Percentiles rank a stretch among this genome's conserved stretches.
These are phyloP conservation scores for Spisula subtruncata DNA, from an alignment of 2,888 invertebrate genomes.

Conservation along the genomic window DNA sequence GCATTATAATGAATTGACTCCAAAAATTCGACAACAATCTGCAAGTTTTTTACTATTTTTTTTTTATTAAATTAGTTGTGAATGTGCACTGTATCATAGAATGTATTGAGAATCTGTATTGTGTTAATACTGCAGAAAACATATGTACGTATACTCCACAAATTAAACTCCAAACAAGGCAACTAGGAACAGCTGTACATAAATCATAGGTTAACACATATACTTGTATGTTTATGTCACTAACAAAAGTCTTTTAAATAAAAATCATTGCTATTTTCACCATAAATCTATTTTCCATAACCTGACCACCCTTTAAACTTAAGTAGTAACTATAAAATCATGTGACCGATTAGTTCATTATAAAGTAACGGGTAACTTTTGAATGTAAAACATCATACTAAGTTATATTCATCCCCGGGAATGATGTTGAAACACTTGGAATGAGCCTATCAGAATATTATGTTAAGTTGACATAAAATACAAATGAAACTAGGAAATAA, in stretches of 20 bases:
- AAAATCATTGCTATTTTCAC: not conserved
- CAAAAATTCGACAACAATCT: not conserved
- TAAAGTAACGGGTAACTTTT: not conserved
- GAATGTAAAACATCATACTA: not conserved
- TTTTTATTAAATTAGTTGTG: not conserved
- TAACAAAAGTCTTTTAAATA: not conserved
- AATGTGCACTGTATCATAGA: not conserved
- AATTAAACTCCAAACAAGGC: not conserved
- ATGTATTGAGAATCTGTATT: not conserved
- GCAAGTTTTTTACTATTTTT: not conserved
- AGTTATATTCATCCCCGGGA: not conserved
- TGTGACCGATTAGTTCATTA: not conserved
- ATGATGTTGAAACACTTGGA: not conserved
- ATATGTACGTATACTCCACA: not conserved
- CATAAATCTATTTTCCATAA: not conserved
- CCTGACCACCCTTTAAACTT: not conserved
- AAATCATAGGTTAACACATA: slow-evolving; percentile 6
- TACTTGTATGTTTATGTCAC: not conserved
- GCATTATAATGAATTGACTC: not conserved
- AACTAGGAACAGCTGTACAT: not conserved
- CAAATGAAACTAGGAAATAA: not conserved
- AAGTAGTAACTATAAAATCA: not conserved
- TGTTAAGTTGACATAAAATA: not conserved
- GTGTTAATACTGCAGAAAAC: slow-evolving; percentile 12
- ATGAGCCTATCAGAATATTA: not conserved